Evolutionary conservation across 2,113 vertebrate species (phyloP), one percentile per base, ranked within the genome.

Genomic region (Odontesthes bonariensis): DNA sequence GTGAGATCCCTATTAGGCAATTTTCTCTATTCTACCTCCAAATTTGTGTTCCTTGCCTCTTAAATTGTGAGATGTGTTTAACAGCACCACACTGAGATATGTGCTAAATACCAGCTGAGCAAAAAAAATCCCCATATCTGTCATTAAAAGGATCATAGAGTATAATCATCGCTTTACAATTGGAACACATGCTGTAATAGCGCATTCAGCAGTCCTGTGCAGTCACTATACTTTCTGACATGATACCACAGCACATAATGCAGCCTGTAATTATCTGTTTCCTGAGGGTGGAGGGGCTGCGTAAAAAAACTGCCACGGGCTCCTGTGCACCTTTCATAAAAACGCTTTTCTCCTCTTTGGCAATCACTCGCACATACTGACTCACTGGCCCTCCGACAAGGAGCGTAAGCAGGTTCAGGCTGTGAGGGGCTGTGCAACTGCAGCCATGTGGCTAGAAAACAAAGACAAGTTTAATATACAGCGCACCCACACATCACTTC

Each of bases 211-310:
- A 70, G 72, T 77, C 77, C 84, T 83, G 69, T 67, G 82, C 81
- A 86, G 84, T 76, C 85, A 73, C 81, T 85, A 69, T 78, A 79
- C 86, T 88, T 86, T 88, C 76, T 87, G 82, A 91, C 90, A 86
- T 91, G 90, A 90, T 82, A 81, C 77, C 87, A 78, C 86, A 86
- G 86, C 78, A 51, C 82, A 84, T 81, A 84, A 86, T 81, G 69
- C 86, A 88, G 79, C 77, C 86, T 91, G 90, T 90, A 91, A 91
- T 91, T 89, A 91, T 88, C 73, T 74, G 82, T 84, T 91, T 92
- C 91, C 92, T 91, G 86, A 80, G 90, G 86, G 91, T 90, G 84
- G 84, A 83, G 75, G 27, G 66, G 79, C 75, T 80, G 77, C 14
- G 58, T 86, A 84, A 86, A 88, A 84, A 86, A 88, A 88, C 78